Evolutionary conservation across 37 sponge, comb jelly and placozoan species (phyloP), one percentile per base, ranked within the genome.

Genomic region (Beroe forskalii): DNA sequence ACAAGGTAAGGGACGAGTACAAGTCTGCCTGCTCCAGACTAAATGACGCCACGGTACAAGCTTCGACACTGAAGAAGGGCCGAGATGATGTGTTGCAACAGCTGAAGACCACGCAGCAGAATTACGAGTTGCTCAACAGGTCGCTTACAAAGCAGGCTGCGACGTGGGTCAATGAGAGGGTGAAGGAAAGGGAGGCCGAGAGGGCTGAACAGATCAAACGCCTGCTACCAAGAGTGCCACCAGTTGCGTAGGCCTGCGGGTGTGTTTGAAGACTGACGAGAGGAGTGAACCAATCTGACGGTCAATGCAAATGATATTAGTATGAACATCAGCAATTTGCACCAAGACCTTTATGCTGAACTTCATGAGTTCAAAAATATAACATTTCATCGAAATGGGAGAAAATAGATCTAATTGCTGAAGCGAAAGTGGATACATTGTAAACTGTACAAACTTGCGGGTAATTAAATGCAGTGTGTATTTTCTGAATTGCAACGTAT

Each of bases 61-160:
- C 40, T 22, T n/a, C 44, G 31, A 80, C 86, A 32, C 55, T 80
- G 48, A 80, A 44, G 31, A 43, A 80, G 31, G 40, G 55, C 55
- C 86, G 86, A 4, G 86, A 80, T 39, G 48, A 80, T 6, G 55
- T 37, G 28, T 25, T 80, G 30, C 44, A 41, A n/a, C 28, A 80
- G 86, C 30, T 80, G 86, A 80, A 43, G 55, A 41, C 9, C 28
- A 37, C 86, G 0, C 86, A 80, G 48, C 86, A 80, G 86, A 80
- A 80, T 48, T 80, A 80, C 55, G 86, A 80, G 17, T 1, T 42
- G n/a, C 55, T 80, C 30, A 80, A 80, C 55, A 80, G 30, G 22
- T 80, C 86, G 14, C 86, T 80, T 19, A 44, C 86, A 3, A 80
- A 80, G 22, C 86, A 80, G 35, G 86, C 86, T 41, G 86, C 86